Percentiles rank a stretch among this genome's conserved stretches.
Conservation (phyloP, 92 coral and sea anemone genomes). For the Micromussa lordhowensis region DNA sequence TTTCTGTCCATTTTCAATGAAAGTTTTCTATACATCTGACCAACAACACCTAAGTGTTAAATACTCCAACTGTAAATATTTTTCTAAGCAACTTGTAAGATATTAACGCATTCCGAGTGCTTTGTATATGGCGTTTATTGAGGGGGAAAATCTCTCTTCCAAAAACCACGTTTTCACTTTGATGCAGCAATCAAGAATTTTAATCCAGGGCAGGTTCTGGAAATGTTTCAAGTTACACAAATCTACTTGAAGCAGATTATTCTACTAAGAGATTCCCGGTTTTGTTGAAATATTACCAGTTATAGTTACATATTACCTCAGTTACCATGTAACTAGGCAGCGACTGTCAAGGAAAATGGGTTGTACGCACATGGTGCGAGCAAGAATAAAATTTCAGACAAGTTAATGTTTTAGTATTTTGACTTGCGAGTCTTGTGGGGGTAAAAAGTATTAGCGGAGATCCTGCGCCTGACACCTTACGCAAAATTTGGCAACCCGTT, state of each 20-base stretch:
- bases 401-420: background rate
- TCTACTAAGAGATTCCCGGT: background rate
- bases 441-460: background rate
- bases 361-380: constrained; percentile 22
- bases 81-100: constrained; percentile 1
- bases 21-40: background rate
- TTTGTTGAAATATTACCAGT: constrained; percentile 16
- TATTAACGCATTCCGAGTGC: background rate
- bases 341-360: constrained; percentile 9
- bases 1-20: background rate
- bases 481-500: too few relatives aligned
- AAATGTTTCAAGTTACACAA: background rate
- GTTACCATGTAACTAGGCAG: constrained; percentile 44
- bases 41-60: background rate
- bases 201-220: background rate
- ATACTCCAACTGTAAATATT: constrained; percentile 17
- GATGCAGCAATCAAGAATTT: background rate
- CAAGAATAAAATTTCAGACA: constrained; percentile 19
- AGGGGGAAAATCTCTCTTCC: background rate
- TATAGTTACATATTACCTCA: background rate
- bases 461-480: too few relatives aligned
- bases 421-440: background rate
- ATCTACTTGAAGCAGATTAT: background rate
- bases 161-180: background rate
- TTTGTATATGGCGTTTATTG: constrained; percentile 21